Conservation (phyloP, 2,113 vertebrate genomes). For the Ictalurus punctatus region DNA sequence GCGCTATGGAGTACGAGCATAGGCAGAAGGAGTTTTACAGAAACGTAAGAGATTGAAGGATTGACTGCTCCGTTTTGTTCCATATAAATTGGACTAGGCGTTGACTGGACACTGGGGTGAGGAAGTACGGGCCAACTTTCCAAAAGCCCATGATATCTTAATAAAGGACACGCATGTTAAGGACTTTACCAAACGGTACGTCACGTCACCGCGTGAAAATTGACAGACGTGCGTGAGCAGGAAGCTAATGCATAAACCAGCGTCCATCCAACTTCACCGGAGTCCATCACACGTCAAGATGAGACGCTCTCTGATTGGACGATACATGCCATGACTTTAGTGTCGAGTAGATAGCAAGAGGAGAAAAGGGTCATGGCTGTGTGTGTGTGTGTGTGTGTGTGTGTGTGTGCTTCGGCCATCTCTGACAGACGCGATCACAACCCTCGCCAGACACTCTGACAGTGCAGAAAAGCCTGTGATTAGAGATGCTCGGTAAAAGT, state of each 20-base stretch:
- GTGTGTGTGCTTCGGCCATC: constrained; percentile 47
- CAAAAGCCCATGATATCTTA: constrained; percentile 25
- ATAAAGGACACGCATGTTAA: not conserved
- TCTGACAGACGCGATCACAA: constrained; percentile 49
- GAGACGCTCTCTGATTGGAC: not conserved
- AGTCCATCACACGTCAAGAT: not conserved
- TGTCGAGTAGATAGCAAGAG: constrained; percentile 28
- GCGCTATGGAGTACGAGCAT: not conserved
- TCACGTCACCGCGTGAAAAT: not conserved
- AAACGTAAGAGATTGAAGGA: not conserved
- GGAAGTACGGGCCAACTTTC: not conserved
- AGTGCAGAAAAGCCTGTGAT: constrained; percentile 62
- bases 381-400: constrained; percentile 2
- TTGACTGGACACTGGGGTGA: not conserved
- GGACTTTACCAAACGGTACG: not conserved
- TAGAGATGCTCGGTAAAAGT: constrained; percentile 61
- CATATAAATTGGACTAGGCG: not conserved
- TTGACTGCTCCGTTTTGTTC: not conserved
- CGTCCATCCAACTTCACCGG: not conserved
- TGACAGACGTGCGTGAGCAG: not conserved
- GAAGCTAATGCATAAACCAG: constrained; percentile 23
- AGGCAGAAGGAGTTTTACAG: constrained; percentile 10
- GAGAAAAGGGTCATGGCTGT: constrained; percentile 61
- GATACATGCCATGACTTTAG: not conserved
- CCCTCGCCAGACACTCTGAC: constrained; percentile 57